Percentiles rank a stretch among this genome's conserved stretches.
Conservation (phyloP, 1,140 invertebrate species). For the Theocolax elegans region DNA sequence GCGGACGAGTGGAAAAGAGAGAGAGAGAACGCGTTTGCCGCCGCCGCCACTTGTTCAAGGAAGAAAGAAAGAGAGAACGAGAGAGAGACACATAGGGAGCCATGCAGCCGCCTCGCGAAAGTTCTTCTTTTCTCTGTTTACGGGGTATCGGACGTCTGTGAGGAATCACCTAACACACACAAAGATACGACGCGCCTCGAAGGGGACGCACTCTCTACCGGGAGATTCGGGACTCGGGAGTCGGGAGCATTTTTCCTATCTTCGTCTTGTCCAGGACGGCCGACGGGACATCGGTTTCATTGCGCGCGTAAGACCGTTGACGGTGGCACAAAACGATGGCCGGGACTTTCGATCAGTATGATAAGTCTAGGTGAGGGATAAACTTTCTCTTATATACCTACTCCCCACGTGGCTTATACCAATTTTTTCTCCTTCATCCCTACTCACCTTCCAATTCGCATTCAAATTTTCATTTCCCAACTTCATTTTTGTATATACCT, state of each 20-base stretch:
- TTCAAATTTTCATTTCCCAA: not conserved
- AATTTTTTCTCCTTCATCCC: not conserved
- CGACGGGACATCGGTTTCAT: too few relatives aligned
- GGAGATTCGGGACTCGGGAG: too few relatives aligned
- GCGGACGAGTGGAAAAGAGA: too few relatives aligned
- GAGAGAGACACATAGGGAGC: not conserved
- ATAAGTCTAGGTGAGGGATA: constrained; percentile 78
- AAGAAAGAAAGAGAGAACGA: not conserved
- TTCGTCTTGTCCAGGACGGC: too few relatives aligned
- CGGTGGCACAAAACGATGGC: constrained; percentile 52
- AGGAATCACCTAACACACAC: not conserved
- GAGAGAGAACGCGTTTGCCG: too few relatives aligned
- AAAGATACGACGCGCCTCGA: too few relatives aligned
- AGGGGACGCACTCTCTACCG: too few relatives aligned
- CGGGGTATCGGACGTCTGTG: constrained; percentile 1
- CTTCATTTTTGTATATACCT: too few relatives aligned
- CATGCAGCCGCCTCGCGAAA: constrained; percentile 3
- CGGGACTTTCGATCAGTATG: constrained; percentile 78
- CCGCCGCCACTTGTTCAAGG: constrained; percentile 18
- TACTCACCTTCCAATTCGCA: not conserved
- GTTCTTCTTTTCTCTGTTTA: constrained; percentile 17
- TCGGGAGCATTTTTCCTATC: too few relatives aligned
- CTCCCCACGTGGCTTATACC: not conserved
- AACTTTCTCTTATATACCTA: not conserved
- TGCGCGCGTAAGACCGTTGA: too few relatives aligned